phyloP scores from a whole-genome alignment of 2,888 invertebrate genomes.

The Brachylomia viminalis region DNA sequence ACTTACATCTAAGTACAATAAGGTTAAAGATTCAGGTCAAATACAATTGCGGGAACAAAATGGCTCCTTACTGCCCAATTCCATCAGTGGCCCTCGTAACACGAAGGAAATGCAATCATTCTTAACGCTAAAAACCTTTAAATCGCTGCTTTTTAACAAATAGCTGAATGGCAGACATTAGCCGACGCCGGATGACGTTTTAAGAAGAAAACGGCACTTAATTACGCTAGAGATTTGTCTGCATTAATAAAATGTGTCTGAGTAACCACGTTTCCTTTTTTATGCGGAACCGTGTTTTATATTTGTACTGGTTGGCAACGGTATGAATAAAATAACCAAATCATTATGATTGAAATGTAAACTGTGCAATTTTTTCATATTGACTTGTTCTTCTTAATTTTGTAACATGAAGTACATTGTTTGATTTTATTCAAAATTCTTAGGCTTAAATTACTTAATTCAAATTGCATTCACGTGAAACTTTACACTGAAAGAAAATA shows the following conservation, averaged over 20 bases:
- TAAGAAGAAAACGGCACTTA: slow-evolving; percentile 60
- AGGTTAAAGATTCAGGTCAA: slow-evolving; percentile 37
- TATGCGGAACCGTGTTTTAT: background rate
- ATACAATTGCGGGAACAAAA: slow-evolving; percentile 47
- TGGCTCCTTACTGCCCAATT: slow-evolving; percentile 57
- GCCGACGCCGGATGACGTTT: slow-evolving; percentile 58
- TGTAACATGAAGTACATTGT: background rate
- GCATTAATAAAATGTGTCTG: slow-evolving; percentile 45
- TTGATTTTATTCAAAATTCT: background rate
- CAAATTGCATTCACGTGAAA: background rate
- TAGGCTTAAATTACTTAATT: background rate
- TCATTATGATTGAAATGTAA: background rate
- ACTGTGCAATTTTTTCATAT: background rate
- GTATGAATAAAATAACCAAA: background rate
- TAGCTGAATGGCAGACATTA: slow-evolving; percentile 50
- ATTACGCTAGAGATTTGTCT: slow-evolving; percentile 62
- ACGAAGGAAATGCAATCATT: slow-evolving; percentile 57
- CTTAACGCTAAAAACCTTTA: slow-evolving; percentile 54
- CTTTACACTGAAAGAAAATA: too few relatives aligned
- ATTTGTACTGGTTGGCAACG: background rate
- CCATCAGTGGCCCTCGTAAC: slow-evolving; percentile 54
- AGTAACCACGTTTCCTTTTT: slow-evolving; percentile 18
- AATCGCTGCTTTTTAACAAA: slow-evolving; percentile 60
- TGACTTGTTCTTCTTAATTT: background rate
- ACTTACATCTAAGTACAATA: slow-evolving; percentile 7